Base-by-base conservation (phyloP, 2,888 invertebrate species). In the Macropis europaea region DNA sequence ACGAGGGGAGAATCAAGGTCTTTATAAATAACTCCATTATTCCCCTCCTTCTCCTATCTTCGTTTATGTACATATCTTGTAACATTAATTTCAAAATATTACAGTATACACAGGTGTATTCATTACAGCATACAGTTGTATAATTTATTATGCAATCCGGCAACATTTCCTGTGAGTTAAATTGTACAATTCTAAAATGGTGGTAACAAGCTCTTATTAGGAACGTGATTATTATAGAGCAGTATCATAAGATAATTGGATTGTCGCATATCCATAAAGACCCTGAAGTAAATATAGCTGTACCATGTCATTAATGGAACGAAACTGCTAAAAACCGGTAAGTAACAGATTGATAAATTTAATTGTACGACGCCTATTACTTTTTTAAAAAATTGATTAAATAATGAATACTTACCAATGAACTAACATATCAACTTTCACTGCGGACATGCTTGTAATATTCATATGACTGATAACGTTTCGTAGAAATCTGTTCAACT, bases 1-100 rank as follows among this genome's bases (percentile, higher is more conserved):
- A 42, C 43, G 42, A 64, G 43, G 68, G 50, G 66, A 38, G 36
- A 43, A 45, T 45, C 67, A 66, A 69, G 68, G 50, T 52, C 67
- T 52, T 57, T 45, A 45, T 13, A 45, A 66, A 57, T 57, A 57
- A 45, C 32, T 68, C 13, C 9, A 28, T 26, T 1, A 19, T 15
- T 30, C 36, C 3, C 11, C 11, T 15, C 45, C 24, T 28, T 26
- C 26, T 11, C 30, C 22, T 36, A 13, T 38, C 38, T 34, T 36
- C 52, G 24, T 36, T 7, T 9, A 32, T 45, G 42, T 57, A 38
- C 36, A 32, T 48, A 50, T 57, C 50, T 57, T 5, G 57, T 24
- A 45, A 36, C 57, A 28, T 67, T 59, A 38, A 56, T 32, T 22
- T 32, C n/a, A 40, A 56, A 69, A 52, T 57, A 52, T 69, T 59